Conservation (phyloP, 2,113 vertebrate species). For the Vanacampus margaritifer region DNA sequence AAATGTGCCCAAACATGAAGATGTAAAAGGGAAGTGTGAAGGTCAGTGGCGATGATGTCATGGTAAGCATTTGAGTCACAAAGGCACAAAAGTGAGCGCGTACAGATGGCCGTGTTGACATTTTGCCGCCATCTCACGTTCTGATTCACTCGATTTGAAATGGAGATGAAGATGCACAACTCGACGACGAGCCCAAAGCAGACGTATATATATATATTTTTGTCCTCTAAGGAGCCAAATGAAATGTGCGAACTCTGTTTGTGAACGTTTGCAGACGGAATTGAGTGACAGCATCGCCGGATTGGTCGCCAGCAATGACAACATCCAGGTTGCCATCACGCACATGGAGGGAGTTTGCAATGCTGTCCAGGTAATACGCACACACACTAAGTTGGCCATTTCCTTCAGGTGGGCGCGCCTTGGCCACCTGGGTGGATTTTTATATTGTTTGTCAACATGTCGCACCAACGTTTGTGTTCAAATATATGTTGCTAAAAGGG, state of each 20-base stretch:
- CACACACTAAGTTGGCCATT: background rate
- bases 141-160: slow-evolving; percentile 67
- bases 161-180: slow-evolving; percentile 43
- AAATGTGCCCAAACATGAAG: background rate
- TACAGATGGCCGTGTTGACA: slow-evolving; percentile 65
- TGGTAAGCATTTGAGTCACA: background rate
- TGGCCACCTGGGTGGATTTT: too few relatives aligned
- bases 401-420: too few relatives aligned
- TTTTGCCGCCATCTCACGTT: slow-evolving; percentile 52
- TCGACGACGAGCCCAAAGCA: background rate
- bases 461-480: too few relatives aligned
- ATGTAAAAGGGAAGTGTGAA: background rate
- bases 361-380: slow-evolving; percentile 76
- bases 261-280: slow-evolving; percentile 72
- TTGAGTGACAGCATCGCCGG: slow-evolving; percentile 83
- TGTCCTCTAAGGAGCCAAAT: background rate
- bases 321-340: slow-evolving; percentile 81
- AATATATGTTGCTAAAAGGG: too few relatives aligned
- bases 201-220: background rate
- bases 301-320: slow-evolving; percentile 85
- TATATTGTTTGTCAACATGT: too few relatives aligned
- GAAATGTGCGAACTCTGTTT: too few relatives aligned
- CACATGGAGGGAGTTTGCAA: slow-evolving; percentile 87
- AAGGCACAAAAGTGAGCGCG: background rate
- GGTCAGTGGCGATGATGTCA: background rate